Conservation (phyloP, 1,140 invertebrate genomes). For the Zaprionus camerounensis region DNA sequence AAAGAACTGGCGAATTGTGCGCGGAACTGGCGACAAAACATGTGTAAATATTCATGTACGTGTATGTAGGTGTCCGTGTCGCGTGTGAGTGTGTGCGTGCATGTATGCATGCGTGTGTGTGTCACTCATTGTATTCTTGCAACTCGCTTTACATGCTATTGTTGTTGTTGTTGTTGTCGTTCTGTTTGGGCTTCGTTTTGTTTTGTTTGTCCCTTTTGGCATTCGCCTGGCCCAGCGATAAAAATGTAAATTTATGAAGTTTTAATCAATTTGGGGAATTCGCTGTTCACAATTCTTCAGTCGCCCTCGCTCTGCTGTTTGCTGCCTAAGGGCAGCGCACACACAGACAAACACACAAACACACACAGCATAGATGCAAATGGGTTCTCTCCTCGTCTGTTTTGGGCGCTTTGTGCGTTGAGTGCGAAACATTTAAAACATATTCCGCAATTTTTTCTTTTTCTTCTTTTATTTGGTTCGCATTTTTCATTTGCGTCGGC, state of each 20-base stretch:
- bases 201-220: slow-evolving; percentile 50
- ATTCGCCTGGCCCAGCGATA: slow-evolving; percentile 72
- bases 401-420: slow-evolving; percentile 19
- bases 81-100: background rate
- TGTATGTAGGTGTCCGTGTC: slow-evolving; percentile 17
- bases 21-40: slow-evolving; percentile 61
- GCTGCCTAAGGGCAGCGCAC: background rate
- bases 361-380: slow-evolving; percentile 46
- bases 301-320: background rate
- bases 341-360: slow-evolving; percentile 59
- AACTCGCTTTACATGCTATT: slow-evolving; percentile 47
- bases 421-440: slow-evolving; percentile 74
- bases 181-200: slow-evolving; percentile 40
- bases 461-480: slow-evolving; percentile 33
- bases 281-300: slow-evolving; percentile 51
- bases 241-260: slow-evolving; percentile 83
- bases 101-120: slow-evolving; percentile 21
- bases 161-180: slow-evolving; percentile 38
- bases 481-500: slow-evolving; percentile 41
- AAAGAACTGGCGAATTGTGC: slow-evolving; percentile 37
- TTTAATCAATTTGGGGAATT: slow-evolving; percentile 83
- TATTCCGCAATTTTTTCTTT: slow-evolving; percentile 56
- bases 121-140: slow-evolving; percentile 51
- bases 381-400: slow-evolving; percentile 28
- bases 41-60: slow-evolving; percentile 76